phyloP scores from a whole-genome alignment of 2,888 invertebrate genomes.

The Epistrophe eligans region DNA sequence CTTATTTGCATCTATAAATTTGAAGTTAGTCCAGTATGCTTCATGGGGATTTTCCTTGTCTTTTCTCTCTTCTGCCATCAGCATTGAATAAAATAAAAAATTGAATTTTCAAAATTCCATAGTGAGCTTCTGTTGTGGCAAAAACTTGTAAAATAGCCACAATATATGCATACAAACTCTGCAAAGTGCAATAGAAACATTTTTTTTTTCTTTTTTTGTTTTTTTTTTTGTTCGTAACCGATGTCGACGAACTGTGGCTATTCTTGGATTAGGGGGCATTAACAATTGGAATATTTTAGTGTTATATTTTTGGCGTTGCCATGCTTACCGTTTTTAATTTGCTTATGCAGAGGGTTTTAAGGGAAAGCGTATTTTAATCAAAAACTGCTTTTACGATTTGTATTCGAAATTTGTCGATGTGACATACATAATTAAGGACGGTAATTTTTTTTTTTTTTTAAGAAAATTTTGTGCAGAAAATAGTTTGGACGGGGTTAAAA shows the following conservation, averaged over 20 bases:
- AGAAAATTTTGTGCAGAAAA: too few species aligned
- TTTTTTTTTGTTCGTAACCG: neutral
- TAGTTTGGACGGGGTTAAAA: too few species aligned
- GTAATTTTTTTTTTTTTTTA: too few species aligned
- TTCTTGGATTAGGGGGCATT: constrained; percentile 23
- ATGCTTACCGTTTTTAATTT: neutral
- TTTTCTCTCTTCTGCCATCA: neutral
- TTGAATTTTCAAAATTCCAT: constrained; percentile 44
- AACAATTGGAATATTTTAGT: constrained; percentile 28
- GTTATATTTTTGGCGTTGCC: neutral
- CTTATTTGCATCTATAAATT: constrained; percentile 70
- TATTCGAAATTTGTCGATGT: too few species aligned
- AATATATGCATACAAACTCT: constrained; percentile 10
- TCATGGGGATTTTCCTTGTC: constrained; percentile 16
- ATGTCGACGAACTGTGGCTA: constrained; percentile 51
- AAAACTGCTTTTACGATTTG: too few species aligned
- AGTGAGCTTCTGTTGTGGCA: constrained; percentile 19
- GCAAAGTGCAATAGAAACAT: constrained; percentile 26
- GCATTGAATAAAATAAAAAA: constrained; percentile 44
- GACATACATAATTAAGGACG: too few species aligned
- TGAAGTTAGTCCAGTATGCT: constrained; percentile 57
- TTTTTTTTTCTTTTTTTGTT: constrained; percentile 23
- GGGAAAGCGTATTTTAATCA: too few species aligned
- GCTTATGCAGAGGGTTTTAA: too few species aligned
- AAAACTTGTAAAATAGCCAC: constrained; percentile 41